Conservation (phyloP, 2,113 vertebrate species). For the Illadopsis cleaveri region DNA sequence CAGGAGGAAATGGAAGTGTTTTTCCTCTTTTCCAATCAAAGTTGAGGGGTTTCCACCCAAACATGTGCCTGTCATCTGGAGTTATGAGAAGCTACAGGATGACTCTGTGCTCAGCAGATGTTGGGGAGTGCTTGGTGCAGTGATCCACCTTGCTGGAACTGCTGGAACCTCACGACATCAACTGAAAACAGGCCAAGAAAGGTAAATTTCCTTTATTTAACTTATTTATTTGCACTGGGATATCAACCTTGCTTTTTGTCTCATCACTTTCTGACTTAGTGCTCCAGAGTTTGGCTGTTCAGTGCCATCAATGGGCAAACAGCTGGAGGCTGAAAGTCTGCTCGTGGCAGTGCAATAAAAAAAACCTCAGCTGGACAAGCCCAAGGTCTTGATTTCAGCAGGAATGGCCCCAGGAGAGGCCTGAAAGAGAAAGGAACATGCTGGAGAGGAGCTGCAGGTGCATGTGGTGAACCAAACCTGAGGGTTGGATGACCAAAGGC, state of each 20-base stretch:
- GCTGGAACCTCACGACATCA: background rate
- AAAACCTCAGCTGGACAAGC: accelerated
- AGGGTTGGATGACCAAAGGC: accelerated
- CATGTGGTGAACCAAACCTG: accelerated
- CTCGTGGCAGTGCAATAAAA: background rate
- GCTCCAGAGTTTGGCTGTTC: background rate
- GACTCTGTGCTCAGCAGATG: background rate
- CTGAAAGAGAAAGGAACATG: background rate
- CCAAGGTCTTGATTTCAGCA: background rate
- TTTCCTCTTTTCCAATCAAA: background rate
- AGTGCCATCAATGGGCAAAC: accelerated
- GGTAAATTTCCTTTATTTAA: background rate
- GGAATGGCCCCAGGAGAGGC: background rate
- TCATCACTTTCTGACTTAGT: background rate
- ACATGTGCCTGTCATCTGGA: background rate
- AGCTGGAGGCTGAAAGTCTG: accelerated
- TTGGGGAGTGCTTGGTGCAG: background rate
- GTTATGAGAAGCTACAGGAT: background rate
- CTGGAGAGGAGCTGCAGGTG: background rate
- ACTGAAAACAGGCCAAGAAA: background rate
- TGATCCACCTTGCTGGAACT: background rate
- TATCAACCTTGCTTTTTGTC: background rate
- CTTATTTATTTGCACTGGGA: background rate
- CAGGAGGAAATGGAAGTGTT: background rate
- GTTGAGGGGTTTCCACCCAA: background rate